Evolutionary conservation across 2,888 invertebrate genomes (phyloP), one percentile per base, ranked within the genome.

Genomic region (Priapulus caudatus): DNA sequence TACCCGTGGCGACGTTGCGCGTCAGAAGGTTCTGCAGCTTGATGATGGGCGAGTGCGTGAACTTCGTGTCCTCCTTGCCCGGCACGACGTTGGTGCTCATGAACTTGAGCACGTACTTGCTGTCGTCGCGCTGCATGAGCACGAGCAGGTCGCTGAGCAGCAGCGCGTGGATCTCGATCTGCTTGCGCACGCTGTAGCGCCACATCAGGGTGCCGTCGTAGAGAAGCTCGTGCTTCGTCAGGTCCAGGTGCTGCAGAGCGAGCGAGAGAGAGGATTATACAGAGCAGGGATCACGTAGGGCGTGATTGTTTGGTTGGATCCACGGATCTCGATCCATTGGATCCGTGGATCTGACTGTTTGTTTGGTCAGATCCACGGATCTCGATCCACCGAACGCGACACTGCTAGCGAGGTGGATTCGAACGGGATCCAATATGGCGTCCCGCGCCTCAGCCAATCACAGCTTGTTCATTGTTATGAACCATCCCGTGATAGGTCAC

Each of bases 1-100:
- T n/a, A 33, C 33, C 33, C n/a, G 33, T 33, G 10, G 33, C 33
- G n/a, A 33, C 33, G 33, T 33, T 33, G 10, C 33, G 10, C 10
- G 33, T 33, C 33, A 33, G 33, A 33, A 33, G 10, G 33, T 33
- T 33, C n/a, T 33, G 33, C n/a, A 33, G 33, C n/a, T 33, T 33
- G 33, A 33, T 33, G 33, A 33, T 33, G 33, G 33, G 33, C 33
- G 33, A 33, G n/a, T 33, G 33, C 10, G 33, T 33, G n/a, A 33
- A n/a, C n/a, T 33, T 33, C 10, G n/a, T 33, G n/a, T 33, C 33
- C 33, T 33, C 33, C n/a, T 33, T 33, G 10, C 33, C 33, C 10
- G 33, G 33, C 33, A 33, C 33, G 10, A 33, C n/a, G 33, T 33
- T 33, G 10, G 33, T 33, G 33, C 33, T 33, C 33, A 33, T 33